phyloP scores from a whole-genome alignment of 2,113 vertebrate genomes.

The Sporophila hypoxantha region DNA sequence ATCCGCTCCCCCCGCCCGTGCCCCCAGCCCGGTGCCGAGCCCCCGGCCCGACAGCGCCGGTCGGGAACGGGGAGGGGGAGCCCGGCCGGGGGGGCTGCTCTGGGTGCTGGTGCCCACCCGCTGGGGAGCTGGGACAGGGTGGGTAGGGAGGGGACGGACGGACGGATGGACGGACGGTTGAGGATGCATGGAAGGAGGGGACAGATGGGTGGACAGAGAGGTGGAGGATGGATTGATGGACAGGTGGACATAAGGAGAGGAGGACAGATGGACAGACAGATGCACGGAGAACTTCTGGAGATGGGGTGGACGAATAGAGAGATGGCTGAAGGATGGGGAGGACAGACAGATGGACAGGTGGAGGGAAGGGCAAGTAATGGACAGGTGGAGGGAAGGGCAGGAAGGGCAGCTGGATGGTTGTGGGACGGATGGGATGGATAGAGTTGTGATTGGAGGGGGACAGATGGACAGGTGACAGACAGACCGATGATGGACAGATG shows the following conservation, averaged over 20 bases:
- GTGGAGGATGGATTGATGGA: not conserved
- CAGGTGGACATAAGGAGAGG: not conserved
- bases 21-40: not conserved
- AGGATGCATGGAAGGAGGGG: not conserved
- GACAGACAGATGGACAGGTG: not conserved
- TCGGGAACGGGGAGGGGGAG: not conserved
- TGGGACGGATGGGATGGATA: not conserved
- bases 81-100: not conserved
- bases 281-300: not conserved
- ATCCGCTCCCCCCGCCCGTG: constrained; percentile 30
- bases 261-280: not conserved
- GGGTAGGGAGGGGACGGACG: not conserved
- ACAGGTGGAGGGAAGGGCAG: not conserved
- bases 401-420: not conserved
- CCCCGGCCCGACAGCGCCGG: not conserved
- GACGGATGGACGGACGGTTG: not conserved
- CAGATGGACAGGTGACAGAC: not conserved
- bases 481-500: not conserved
- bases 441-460: not conserved
- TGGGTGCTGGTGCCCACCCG: not conserved
- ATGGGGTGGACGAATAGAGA: not conserved
- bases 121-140: not conserved
- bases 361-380: not conserved
- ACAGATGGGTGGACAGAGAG: not conserved
- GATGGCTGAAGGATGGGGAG: not conserved